These are phyloP conservation scores for Apis dorsata DNA, from an alignment of 1,140 invertebrate species.

Conservation along the genomic window DNA sequence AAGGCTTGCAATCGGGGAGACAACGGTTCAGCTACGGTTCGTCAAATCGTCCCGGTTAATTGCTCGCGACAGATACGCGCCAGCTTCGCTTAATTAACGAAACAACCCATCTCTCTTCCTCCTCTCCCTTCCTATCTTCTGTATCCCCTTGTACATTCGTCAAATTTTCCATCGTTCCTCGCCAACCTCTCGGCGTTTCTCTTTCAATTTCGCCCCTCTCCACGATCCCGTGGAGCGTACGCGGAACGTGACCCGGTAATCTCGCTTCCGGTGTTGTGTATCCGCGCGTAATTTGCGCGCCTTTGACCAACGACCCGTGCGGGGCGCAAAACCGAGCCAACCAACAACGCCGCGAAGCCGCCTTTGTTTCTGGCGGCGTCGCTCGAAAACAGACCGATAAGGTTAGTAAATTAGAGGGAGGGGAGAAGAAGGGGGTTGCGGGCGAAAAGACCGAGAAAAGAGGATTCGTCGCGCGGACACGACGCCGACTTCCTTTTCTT, in stretches of 20 bases:
- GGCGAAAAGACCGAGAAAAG: slow-evolving; percentile 11
- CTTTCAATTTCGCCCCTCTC: not conserved
- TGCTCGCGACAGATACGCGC: slow-evolving; percentile 10
- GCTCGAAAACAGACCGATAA: slow-evolving; percentile 38
- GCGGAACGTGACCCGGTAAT: slow-evolving; percentile 30
- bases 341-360: not conserved
- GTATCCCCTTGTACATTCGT: not conserved
- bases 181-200: not conserved
- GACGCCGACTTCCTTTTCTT: not conserved
- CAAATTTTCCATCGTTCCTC: not conserved
- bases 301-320: slow-evolving; percentile 44
- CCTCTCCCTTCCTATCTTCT: too few species aligned
- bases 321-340: slow-evolving; percentile 11
- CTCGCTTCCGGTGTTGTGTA: slow-evolving; percentile 37
- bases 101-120: slow-evolving; percentile 15
- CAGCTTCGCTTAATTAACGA: slow-evolving; percentile 49
- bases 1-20: not conserved
- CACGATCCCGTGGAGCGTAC: not conserved
- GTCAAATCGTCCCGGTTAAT: slow-evolving; percentile 31
- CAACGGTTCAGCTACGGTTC: not conserved
- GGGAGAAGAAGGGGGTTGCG: not conserved
- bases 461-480: not conserved
- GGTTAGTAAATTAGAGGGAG: slow-evolving; percentile 46
- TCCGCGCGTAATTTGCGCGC: slow-evolving; percentile 32
- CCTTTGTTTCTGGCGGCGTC: slow-evolving; percentile 26